A percentile compares a stretch with the other conserved stretches of the same genome.
Evolutionary conservation across 2,113 vertebrate species (phyloP).

Genomic region (Eubucco bourcierii): DNA sequence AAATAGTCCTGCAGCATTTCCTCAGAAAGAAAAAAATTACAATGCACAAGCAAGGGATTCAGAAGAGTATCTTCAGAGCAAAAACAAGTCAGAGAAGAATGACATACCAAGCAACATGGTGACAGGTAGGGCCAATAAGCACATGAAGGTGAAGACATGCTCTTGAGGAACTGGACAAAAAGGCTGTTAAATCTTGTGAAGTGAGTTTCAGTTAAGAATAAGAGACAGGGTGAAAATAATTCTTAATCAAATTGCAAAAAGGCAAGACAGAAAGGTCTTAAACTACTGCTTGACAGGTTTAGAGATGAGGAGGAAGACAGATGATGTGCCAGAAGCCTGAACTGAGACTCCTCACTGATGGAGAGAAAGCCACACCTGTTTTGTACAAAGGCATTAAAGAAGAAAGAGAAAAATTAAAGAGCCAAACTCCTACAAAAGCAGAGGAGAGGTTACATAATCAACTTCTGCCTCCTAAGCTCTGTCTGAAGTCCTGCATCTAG

Average conservation of each 20-base stretch:
- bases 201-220: slow-evolving; percentile 21
- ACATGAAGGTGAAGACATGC: neutral
- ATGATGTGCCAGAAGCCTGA: neutral
- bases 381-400: neutral
- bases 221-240: slow-evolving; percentile 7
- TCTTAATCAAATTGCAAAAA: neutral
- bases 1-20: neutral
- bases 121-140: neutral
- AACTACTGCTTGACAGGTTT: neutral
- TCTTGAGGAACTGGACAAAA: slow-evolving; percentile 13
- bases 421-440: neutral
- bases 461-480: neutral
- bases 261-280: neutral
- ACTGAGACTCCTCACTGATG: neutral
- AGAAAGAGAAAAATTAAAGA: neutral
- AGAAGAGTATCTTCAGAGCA: neutral
- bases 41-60: neutral
- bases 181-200: neutral
- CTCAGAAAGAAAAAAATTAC: neutral
- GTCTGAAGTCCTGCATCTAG: neutral
- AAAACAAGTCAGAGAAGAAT: neutral
- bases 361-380: neutral
- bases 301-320: neutral
- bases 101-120: neutral
- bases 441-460: neutral